Base-by-base conservation (phyloP, 2,797 vertebrate species). In the Lophius americanus region DNA sequence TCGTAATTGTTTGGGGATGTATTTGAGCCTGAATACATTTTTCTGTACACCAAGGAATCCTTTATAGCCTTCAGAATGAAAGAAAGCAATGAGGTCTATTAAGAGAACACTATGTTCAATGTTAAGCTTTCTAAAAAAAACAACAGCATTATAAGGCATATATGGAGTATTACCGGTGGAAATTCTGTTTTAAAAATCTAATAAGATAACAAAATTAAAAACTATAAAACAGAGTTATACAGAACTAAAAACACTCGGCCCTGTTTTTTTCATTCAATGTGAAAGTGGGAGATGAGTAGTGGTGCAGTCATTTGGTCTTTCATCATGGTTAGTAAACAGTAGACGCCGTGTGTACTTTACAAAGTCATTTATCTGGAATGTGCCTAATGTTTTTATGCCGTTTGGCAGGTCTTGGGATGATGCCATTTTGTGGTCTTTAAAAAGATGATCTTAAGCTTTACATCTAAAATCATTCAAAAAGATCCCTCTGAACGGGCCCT, bases 11-110 rank as follows among this genome's bases (percentile, higher is more conserved):
- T 23, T 23, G 23, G 23, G 23, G 23, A 23, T 23, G 23, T 23
- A 23, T 23, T 23, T 23, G 23, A 23, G 23, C 23, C 23, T 23
- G 23, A 23, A 23, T 23, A 23, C 23, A 23, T 23, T 23, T 23
- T 23, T 23, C 23, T 23, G 23, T 23, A 23, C 23, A 23, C 23
- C 23, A 23, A 23, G 23, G 23, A 23, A 23, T 23, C 23, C 23
- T 23, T 23, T 23, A 70, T 60, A 65, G 23, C 39, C 10, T 60
- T 81, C 32, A 70, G 51, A 64, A 64, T 60, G 36, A 73, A 23
- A 23, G 23, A 23, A 23, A 23, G 23, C 23, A 2, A 23, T 23
- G 23, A 23, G 23, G 23, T 23, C 23, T 23, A 23, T 23, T 23
- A 23, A 23, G 23, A 63, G 23, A 42, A 43, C 10, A 23, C 44